phyloP scores from a whole-genome alignment of 2,113 vertebrate species.

The Psittacula cyanocephala region DNA sequence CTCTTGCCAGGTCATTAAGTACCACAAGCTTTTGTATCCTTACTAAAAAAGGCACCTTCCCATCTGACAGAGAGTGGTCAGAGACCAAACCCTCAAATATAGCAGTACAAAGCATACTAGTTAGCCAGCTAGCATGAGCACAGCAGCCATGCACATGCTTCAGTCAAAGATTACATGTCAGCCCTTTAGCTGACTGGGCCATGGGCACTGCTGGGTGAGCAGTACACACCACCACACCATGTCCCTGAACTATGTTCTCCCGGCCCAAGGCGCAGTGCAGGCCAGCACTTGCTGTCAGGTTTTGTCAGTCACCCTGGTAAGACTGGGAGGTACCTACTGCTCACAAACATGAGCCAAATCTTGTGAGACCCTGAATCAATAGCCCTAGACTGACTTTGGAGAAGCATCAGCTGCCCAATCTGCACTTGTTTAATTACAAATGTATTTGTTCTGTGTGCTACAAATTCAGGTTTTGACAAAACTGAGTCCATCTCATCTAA shows the following conservation, averaged over 20 bases:
- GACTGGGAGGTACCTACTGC: background rate
- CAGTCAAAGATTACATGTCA: background rate
- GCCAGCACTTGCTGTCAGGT: background rate
- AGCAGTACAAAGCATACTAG: background rate
- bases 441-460: background rate
- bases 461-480: background rate
- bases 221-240: background rate
- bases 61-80: background rate
- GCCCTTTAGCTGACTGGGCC: background rate
- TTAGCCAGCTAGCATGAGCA: background rate
- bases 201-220: rapidly evolving
- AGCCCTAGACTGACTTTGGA: background rate
- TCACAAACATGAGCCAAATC: background rate
- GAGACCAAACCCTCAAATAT: background rate
- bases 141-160: rapidly evolving
- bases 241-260: background rate
- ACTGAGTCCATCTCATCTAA: background rate
- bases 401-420: background rate
- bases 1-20: background rate
- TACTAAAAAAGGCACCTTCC: background rate
- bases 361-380: background rate
- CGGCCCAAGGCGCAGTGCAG: rapidly evolving
- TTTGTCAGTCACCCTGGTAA: background rate
- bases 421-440: background rate
- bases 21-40: background rate